Conservation (phyloP, 2,113 vertebrate species). For the Cephalopterus ornatus region DNA sequence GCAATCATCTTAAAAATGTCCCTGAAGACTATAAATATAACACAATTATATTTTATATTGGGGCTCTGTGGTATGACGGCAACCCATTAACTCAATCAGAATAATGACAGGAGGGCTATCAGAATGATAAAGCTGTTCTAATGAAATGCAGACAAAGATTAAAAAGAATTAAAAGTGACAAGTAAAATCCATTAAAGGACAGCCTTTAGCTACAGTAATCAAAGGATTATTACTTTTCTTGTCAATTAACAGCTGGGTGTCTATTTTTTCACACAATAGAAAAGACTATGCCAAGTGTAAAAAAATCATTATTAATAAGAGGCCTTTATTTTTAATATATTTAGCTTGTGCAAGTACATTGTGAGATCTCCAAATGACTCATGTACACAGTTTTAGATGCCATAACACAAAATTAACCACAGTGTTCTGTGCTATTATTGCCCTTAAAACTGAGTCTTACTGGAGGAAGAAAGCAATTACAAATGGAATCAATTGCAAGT, state of each 20-base stretch:
- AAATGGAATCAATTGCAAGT: not conserved
- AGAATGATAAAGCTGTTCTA: constrained; percentile 66
- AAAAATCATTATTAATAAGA: constrained; percentile 26
- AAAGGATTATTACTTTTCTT: constrained; percentile 73
- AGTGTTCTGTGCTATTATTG: not conserved
- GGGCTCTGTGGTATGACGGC: constrained; percentile 28
- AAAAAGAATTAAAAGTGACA: constrained; percentile 78
- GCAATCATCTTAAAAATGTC: constrained; percentile 64
- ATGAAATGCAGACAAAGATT: constrained; percentile 76
- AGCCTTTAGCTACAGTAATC: constrained; percentile 76
- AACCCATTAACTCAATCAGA: constrained; percentile 67
- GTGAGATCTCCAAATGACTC: not conserved
- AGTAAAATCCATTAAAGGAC: constrained; percentile 72
- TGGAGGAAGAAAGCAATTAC: constrained; percentile 4
- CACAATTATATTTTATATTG: constrained; percentile 54
- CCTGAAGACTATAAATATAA: constrained; percentile 60
- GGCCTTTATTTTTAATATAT: constrained; percentile 18
- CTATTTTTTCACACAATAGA: constrained; percentile 40
- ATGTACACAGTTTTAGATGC: not conserved
- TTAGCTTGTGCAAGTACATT: not conserved
- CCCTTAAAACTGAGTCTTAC: not conserved
- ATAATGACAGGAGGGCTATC: constrained; percentile 58
- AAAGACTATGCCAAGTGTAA: constrained; percentile 39
- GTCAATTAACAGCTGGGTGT: constrained; percentile 70
- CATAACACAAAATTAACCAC: not conserved